Percentiles rank a stretch among this genome's conserved stretches.
phyloP scores from a whole-genome alignment of 2,113 vertebrate genomes.

The Chionomys nivalis region DNA sequence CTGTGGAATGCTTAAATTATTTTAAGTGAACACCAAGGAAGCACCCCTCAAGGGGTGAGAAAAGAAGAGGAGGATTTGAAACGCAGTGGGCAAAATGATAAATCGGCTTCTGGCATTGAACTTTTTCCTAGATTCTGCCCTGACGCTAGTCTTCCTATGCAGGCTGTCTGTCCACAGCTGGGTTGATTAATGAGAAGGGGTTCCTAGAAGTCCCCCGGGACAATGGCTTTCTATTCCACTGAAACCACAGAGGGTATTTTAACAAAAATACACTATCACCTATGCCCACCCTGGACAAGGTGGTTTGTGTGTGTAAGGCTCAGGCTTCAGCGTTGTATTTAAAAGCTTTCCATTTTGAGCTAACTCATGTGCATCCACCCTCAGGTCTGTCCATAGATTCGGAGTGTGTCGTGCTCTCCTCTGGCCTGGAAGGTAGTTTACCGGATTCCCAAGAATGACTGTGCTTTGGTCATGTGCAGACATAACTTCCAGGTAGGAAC shows the following conservation, averaged over 20 bases:
- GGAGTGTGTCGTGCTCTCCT: neutral
- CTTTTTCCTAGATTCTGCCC: too few relatives aligned
- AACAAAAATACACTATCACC: neutral
- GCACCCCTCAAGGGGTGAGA: conserved; percentile 48
- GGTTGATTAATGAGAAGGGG: neutral
- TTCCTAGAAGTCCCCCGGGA: neutral
- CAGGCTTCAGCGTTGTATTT: neutral
- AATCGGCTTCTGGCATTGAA: neutral
- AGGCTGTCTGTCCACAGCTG: neutral
- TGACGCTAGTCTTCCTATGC: neutral
- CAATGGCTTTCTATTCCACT: neutral
- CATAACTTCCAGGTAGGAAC: neutral
- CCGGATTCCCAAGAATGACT: neutral
- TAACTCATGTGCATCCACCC: neutral
- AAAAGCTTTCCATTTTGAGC: neutral
- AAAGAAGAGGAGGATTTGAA: conserved; percentile 67
- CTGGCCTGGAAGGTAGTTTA: neutral
- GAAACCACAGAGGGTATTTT: neutral
- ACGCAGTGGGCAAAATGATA: conserved; percentile 43
- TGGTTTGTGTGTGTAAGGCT: neutral
- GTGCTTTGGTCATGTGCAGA: neutral
- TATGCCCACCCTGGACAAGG: neutral
- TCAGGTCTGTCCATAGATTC: neutral
- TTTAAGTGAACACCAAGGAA: conserved; percentile 66
- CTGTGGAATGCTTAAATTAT: conserved; percentile 57